Percentiles rank a stretch among this genome's conserved stretches.
phyloP scores from a whole-genome alignment of 2,113 vertebrate species.

The Meles meles region DNA sequence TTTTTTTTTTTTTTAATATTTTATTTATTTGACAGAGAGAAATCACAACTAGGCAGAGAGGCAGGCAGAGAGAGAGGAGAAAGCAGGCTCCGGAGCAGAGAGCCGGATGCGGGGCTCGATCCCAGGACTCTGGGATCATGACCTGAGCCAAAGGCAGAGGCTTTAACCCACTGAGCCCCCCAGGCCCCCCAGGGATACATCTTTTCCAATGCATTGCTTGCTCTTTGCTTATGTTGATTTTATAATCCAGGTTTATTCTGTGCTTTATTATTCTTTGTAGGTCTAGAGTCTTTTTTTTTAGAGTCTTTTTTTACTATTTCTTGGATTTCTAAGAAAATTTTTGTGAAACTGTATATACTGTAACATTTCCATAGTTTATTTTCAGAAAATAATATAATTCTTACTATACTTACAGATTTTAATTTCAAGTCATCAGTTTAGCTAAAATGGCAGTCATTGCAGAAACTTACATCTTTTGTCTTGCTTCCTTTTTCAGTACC shows the following conservation, averaged over 20 bases:
- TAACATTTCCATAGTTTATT: background rate
- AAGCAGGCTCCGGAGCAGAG: too few relatives aligned
- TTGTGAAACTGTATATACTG: background rate
- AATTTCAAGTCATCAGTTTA: background rate
- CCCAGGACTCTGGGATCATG: too few relatives aligned
- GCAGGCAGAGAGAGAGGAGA: too few relatives aligned
- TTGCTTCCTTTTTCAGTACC: constrained; percentile 48
- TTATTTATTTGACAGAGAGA: too few relatives aligned
- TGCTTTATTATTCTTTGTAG: constrained; percentile 10
- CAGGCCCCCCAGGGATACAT: too few relatives aligned
- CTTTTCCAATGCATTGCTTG: background rate
- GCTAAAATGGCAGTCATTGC: background rate
- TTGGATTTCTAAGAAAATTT: constrained; percentile 22
- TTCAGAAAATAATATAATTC: background rate
- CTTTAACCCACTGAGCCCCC: too few relatives aligned
- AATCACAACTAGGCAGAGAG: too few relatives aligned
- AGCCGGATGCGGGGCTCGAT: too few relatives aligned
- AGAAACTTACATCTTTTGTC: background rate
- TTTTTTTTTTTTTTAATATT: constrained; percentile 31
- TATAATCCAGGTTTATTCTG: constrained; percentile 14
- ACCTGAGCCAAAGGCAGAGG: too few relatives aligned
- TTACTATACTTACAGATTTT: constrained; percentile 1
- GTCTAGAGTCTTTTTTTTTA: background rate
- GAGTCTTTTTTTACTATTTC: background rate
- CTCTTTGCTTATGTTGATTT: constrained; percentile 4